phyloP scores from a whole-genome alignment of 2,888 invertebrate genomes.

The Sussaba pulchella region DNA sequence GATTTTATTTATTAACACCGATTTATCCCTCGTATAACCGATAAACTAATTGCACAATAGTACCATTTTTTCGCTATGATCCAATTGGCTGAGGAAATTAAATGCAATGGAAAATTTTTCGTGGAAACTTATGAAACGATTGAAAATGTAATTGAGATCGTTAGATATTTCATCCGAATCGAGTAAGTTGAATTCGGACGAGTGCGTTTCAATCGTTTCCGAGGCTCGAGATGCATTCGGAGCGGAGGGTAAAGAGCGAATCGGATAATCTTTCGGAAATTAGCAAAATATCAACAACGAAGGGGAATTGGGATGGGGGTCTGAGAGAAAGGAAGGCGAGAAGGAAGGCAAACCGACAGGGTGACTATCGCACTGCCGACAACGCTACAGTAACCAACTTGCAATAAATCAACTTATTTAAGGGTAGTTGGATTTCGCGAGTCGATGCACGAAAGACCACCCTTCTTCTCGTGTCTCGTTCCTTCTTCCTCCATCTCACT shows the following conservation, averaged over 20 bases:
- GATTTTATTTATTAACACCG: conserved; percentile 31
- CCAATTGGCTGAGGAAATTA: conserved; percentile 34
- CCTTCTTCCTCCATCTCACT: conserved; percentile 66
- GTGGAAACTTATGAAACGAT: conserved; percentile 69
- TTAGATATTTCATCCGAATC: conserved; percentile 72
- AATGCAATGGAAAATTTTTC: background rate
- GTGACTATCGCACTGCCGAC: conserved; percentile 56
- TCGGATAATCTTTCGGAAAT: conserved; percentile 78
- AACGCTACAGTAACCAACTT: conserved; percentile 68
- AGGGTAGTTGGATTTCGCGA: conserved; percentile 84
- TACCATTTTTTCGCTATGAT: conserved; percentile 14
- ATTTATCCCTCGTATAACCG: background rate
- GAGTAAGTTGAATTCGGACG: conserved; percentile 53
- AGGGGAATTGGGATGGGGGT: conserved; percentile 5
- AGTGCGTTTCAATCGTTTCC: conserved; percentile 52
- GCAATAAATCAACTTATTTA: conserved; percentile 84
- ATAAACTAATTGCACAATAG: conserved; percentile 7
- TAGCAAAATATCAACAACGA: conserved; percentile 80
- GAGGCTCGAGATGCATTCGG: background rate
- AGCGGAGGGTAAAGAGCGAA: conserved; percentile 62
- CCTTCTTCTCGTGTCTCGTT: conserved; percentile 44
- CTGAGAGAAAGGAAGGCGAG: conserved; percentile 32
- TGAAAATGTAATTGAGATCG: conserved; percentile 65
- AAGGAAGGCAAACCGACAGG: conserved; percentile 57
- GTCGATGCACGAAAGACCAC: conserved; percentile 82